Conservation (phyloP, 2,113 vertebrate species). For the Pygoscelis adeliae region DNA sequence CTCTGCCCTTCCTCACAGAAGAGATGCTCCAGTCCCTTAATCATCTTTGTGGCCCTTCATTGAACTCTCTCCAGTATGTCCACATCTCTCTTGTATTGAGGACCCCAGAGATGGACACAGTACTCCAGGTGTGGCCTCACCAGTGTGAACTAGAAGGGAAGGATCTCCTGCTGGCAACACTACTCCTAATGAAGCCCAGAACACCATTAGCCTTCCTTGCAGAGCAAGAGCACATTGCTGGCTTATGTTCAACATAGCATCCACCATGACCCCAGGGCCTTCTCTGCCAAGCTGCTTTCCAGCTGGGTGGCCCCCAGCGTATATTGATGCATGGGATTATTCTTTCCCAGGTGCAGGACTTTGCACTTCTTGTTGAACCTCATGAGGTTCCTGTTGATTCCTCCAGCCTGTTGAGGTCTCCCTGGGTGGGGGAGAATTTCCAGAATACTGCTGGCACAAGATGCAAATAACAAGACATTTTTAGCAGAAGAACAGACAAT, state of each 20-base stretch:
- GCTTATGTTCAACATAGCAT: accelerated
- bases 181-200: not conserved
- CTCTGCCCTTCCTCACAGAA: not conserved
- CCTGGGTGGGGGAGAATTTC: not conserved
- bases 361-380: not conserved
- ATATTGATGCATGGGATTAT: not conserved
- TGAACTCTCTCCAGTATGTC: not conserved
- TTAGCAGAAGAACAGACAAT: not conserved
- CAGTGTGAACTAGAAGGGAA: not conserved
- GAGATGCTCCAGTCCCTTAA: not conserved
- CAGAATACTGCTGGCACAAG: not conserved
- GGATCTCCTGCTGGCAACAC: not conserved
- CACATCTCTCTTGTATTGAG: not conserved
- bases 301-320: not conserved
- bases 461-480: not conserved
- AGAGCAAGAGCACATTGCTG: not conserved
- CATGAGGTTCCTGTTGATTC: not conserved
- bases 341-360: not conserved
- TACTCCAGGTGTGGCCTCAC: not conserved
- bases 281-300: not conserved
- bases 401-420: not conserved
- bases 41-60: not conserved
- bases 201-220: not conserved
- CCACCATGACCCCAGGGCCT: not conserved
- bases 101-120: not conserved